A percentile compares a stretch with the other conserved stretches of the same genome.
These are phyloP conservation scores for Sesamia inferens DNA, from an alignment of 2,888 invertebrate species.

Conservation along the genomic window DNA sequence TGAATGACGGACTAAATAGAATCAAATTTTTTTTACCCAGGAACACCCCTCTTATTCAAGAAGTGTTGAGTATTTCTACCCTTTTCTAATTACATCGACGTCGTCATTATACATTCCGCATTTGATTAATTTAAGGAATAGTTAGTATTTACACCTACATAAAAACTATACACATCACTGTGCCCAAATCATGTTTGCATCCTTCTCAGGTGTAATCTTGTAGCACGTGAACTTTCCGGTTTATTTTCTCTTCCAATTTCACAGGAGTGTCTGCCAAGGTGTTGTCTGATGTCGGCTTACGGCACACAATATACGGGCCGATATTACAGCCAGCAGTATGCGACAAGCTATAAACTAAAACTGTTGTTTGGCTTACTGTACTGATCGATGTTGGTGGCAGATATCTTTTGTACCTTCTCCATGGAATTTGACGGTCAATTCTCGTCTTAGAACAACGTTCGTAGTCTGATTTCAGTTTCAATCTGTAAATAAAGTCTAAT, in stretches of 20 bases:
- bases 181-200: slow-evolving; percentile 82
- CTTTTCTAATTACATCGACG: neutral
- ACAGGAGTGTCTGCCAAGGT: slow-evolving; percentile 87
- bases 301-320: slow-evolving; percentile 69
- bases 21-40: too few species aligned
- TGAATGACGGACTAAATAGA: too few species aligned
- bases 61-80: neutral
- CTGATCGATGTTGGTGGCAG: slow-evolving; percentile 8
- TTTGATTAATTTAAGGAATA: neutral
- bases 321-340: slow-evolving; percentile 58
- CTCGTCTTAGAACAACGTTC: neutral
- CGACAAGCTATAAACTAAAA: slow-evolving; percentile 52
- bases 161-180: slow-evolving; percentile 32
- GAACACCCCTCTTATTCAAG: too few species aligned
- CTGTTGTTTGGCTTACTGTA: slow-evolving; percentile 35
- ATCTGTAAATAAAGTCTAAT: too few species aligned
- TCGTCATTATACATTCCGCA: too few species aligned
- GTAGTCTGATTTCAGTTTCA: neutral
- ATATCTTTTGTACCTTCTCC: neutral
- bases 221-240: slow-evolving; percentile 85
- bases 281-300: slow-evolving; percentile 86
- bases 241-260: slow-evolving; percentile 89
- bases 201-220: slow-evolving; percentile 85
- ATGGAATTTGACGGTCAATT: neutral
- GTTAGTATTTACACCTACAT: neutral